Evolutionary conservation across 2,888 invertebrate species (phyloP).

Genomic region (Neria commutata): DNA sequence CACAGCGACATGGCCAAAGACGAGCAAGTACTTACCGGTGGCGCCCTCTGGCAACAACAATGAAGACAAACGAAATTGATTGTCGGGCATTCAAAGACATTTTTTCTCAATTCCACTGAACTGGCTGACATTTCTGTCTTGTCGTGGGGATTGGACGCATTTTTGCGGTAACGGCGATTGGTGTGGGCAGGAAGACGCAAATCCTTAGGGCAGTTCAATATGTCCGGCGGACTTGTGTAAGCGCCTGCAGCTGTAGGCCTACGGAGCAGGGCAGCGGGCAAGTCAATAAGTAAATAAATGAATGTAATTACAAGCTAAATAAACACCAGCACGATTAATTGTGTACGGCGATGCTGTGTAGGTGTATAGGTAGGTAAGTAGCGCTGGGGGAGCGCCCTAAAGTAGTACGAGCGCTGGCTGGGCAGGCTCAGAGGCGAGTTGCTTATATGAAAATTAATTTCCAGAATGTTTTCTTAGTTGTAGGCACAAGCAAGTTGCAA

Average conservation of each 20-base stretch:
- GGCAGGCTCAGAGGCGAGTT: too few relatives aligned
- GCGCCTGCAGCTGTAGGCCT: constrained; percentile 7
- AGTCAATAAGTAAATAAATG: constrained; percentile 60
- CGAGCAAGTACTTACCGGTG: background rate
- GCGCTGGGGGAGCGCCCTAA: too few relatives aligned
- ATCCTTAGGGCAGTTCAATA: constrained; percentile 8
- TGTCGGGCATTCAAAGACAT: constrained; percentile 59
- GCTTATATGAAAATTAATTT: too few relatives aligned
- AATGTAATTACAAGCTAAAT: constrained; percentile 58
- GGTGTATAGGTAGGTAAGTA: too few relatives aligned
- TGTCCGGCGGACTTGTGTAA: background rate
- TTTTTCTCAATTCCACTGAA: constrained; percentile 49
- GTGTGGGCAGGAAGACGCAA: constrained; percentile 42
- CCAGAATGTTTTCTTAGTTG: too few relatives aligned
- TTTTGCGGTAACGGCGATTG: background rate
- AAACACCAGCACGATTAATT: constrained; percentile 56
- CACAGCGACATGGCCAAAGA: background rate
- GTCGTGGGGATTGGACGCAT: constrained; percentile 45
- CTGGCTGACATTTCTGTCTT: constrained; percentile 44
- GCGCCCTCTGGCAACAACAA: background rate
- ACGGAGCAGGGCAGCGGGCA: constrained; percentile 32
- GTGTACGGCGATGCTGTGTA: too few relatives aligned
- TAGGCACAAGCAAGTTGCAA: too few relatives aligned
- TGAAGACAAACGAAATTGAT: constrained; percentile 51
- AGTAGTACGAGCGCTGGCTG: too few relatives aligned